Evolutionary conservation across 2,113 vertebrate genomes (phyloP).

Genomic region (Vulpes ferrilata): DNA sequence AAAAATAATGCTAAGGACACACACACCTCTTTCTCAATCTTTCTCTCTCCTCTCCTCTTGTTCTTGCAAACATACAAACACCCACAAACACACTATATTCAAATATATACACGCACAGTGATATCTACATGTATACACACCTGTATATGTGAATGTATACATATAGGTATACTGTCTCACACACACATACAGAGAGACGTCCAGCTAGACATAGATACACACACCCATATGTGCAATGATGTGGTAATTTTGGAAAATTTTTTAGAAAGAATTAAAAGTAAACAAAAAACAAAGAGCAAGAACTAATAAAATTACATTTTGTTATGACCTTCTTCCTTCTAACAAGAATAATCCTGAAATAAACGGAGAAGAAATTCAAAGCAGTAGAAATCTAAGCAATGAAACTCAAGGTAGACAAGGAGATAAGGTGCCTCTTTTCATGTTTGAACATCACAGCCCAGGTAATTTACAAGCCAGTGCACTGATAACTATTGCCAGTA

Average conservation of each 20-base stretch:
- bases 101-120: neutral
- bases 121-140: neutral
- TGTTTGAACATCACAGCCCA: neutral
- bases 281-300: neutral
- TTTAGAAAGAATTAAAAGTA: neutral
- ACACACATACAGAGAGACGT: accelerated
- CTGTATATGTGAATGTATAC: neutral
- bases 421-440: neutral
- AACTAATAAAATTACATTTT: neutral
- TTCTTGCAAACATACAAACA: neutral
- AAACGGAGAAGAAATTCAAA: neutral
- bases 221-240: neutral
- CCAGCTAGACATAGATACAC: neutral
- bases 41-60: neutral
- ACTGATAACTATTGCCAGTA: neutral
- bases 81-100: neutral
- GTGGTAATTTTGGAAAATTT: neutral
- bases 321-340: neutral
- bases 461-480: neutral
- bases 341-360: neutral
- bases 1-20: neutral
- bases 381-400: neutral
- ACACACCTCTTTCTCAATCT: neutral
- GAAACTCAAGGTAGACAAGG: neutral
- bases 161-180: neutral